These are phyloP conservation scores for Acrossocheilus fasciatus DNA, from an alignment of 2,797 vertebrate genomes.

Conservation along the genomic window DNA sequence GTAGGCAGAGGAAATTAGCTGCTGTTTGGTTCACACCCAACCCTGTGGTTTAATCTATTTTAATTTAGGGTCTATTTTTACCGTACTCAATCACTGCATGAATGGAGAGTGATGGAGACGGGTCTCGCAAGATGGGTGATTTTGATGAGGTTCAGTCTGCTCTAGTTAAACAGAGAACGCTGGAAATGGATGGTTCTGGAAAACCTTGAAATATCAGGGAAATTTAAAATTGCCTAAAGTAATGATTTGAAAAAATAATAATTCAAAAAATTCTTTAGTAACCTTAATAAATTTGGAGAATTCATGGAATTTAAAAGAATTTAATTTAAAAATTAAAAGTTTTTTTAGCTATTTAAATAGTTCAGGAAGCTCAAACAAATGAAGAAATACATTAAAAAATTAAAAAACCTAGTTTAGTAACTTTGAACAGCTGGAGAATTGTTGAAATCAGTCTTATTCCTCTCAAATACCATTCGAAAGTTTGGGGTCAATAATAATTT, in stretches of 20 bases:
- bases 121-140: background rate
- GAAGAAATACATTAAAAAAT: background rate
- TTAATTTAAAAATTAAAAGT: background rate
- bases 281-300: background rate
- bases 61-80: slow-evolving; percentile 59
- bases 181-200: background rate
- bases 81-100: slow-evolving; percentile 18
- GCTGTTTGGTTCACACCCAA: slow-evolving; percentile 26
- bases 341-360: background rate
- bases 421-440: background rate
- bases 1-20: slow-evolving; percentile 37
- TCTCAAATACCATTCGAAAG: background rate
- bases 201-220: background rate
- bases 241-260: background rate
- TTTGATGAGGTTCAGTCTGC: background rate
- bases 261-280: background rate
- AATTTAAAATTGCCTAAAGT: background rate
- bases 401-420: background rate
- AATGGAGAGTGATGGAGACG: slow-evolving; percentile 25
- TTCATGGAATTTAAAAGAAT: background rate
- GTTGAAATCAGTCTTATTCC: background rate
- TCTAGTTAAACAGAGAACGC: background rate
- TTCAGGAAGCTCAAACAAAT: background rate
- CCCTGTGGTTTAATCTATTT: slow-evolving; percentile 42
- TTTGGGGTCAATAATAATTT: background rate